Evolutionary conservation across 2,797 vertebrate species (phyloP).

Genomic region (Enteromius afrohamiltoni): DNA sequence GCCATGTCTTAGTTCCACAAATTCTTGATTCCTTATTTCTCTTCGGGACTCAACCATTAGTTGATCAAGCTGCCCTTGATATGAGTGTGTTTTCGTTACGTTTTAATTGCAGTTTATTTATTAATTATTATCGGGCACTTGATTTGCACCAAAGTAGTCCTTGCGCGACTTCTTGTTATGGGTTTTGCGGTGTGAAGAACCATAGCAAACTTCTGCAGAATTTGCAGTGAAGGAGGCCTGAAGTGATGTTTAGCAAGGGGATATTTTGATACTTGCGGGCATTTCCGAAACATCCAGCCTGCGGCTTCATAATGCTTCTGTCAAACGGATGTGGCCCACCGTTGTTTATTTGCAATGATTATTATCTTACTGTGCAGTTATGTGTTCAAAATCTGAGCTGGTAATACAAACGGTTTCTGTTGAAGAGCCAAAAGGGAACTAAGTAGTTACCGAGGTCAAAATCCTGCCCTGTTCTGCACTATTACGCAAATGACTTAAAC

Average conservation of each 20-base stretch:
- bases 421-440: background rate
- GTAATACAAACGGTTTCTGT: background rate
- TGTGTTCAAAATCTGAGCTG: background rate
- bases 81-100: conserved; percentile 20
- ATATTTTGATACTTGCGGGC: background rate
- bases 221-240: conserved; percentile 34
- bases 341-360: background rate
- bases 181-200: conserved; percentile 30
- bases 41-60: conserved; percentile 49
- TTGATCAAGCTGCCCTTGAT: conserved; percentile 49
- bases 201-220: conserved; percentile 27
- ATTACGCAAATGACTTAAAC: conserved; percentile 22
- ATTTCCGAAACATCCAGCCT: background rate
- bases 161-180: conserved; percentile 24
- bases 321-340: conserved; percentile 1
- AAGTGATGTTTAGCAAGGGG: conserved; percentile 17
- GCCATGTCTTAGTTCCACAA: conserved; percentile 51
- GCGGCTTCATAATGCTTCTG: background rate
- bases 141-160: conserved; percentile 36
- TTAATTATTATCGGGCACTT: conserved; percentile 37
- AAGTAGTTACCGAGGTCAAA: conserved; percentile 20
- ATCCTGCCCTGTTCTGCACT: conserved; percentile 10
- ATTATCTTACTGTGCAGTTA: conserved; percentile 2
- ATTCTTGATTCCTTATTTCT: conserved; percentile 62
- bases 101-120: conserved; percentile 43